A percentile compares a stretch with the other conserved stretches of the same genome.
These are phyloP conservation scores for Portunus trituberculatus DNA, from an alignment of 1,140 invertebrate species.

Conservation along the genomic window DNA sequence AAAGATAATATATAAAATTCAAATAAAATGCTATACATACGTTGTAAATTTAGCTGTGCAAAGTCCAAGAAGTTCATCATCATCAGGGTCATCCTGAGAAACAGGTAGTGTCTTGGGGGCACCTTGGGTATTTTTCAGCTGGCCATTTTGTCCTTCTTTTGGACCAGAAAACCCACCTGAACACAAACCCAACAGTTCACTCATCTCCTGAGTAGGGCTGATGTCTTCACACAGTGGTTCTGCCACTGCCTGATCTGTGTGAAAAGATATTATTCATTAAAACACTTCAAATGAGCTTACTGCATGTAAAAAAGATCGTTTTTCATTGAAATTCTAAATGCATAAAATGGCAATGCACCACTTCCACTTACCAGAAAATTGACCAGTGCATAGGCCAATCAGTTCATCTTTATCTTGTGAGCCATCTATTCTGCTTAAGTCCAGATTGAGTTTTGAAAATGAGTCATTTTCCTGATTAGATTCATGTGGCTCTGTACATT, in stretches of 20 bases:
- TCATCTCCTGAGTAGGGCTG: slow-evolving; percentile 61
- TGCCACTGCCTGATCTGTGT: neutral
- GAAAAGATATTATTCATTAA: neutral
- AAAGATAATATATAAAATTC: no score
- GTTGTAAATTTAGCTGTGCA: slow-evolving; percentile 66
- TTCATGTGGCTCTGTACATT: slow-evolving; percentile 64
- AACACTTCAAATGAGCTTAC: neutral
- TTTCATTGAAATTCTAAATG: neutral
- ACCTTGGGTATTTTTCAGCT: neutral
- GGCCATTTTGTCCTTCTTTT: neutral
- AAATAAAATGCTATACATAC: slow-evolving; percentile 22
- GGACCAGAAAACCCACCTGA: slow-evolving; percentile 58
- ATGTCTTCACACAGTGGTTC: slow-evolving; percentile 48
- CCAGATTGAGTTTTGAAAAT: slow-evolving; percentile 33
- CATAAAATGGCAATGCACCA: neutral
- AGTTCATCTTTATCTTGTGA: slow-evolving; percentile 61
- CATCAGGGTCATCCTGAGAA: slow-evolving; percentile 27
- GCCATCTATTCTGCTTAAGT: slow-evolving; percentile 41
- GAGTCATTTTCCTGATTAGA: slow-evolving; percentile 24
- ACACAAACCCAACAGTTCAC: slow-evolving; percentile 67
- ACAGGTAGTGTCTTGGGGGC: neutral
- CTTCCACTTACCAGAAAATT: slow-evolving; percentile 60
- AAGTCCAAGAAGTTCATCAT: slow-evolving; percentile 56
- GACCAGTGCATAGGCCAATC: slow-evolving; percentile 67
- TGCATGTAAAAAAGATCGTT: neutral